Percentiles rank a stretch among this genome's conserved stretches.
These are phyloP conservation scores for Apodemia zela DNA, from an alignment of 2,888 invertebrate genomes.

Conservation along the genomic window DNA sequence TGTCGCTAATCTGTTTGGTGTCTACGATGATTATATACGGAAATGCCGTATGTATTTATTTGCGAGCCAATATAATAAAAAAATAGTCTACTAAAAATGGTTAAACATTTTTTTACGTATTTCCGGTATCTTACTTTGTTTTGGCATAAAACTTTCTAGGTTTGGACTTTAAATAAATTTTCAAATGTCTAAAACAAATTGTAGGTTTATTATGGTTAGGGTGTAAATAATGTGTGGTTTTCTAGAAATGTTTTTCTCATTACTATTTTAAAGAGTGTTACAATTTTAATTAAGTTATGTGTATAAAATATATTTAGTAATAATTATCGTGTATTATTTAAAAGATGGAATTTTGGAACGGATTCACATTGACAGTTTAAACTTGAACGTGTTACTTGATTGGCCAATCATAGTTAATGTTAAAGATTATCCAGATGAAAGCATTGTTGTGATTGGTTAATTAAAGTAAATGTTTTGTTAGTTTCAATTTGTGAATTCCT, in stretches of 20 bases:
- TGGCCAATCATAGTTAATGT: not conserved
- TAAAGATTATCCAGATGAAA: not conserved
- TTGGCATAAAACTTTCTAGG: not conserved
- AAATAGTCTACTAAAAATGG: not conserved
- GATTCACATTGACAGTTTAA: not conserved
- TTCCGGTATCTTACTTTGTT: not conserved
- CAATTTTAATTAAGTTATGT: not conserved
- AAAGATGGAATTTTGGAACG: not conserved
- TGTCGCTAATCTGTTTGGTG: too few species aligned
- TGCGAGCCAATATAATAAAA: not conserved
- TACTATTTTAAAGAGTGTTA: constrained; percentile 5
- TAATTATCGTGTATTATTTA: constrained; percentile 1
- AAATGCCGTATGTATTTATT: too few species aligned
- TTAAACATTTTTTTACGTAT: not conserved
- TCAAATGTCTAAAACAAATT: constrained; percentile 6
- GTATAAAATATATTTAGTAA: constrained; percentile 8
- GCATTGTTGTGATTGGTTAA: not conserved
- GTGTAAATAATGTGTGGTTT: constrained; percentile 17
- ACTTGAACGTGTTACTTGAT: not conserved
- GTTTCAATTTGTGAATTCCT: not conserved
- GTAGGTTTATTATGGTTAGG: constrained; percentile 5
- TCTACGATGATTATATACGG: too few species aligned
- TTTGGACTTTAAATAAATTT: not conserved
- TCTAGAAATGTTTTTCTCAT: constrained; percentile 19
- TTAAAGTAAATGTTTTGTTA: not conserved